Evolutionary conservation across 2,113 vertebrate genomes (phyloP).

Genomic region (Indicator maculatus): DNA sequence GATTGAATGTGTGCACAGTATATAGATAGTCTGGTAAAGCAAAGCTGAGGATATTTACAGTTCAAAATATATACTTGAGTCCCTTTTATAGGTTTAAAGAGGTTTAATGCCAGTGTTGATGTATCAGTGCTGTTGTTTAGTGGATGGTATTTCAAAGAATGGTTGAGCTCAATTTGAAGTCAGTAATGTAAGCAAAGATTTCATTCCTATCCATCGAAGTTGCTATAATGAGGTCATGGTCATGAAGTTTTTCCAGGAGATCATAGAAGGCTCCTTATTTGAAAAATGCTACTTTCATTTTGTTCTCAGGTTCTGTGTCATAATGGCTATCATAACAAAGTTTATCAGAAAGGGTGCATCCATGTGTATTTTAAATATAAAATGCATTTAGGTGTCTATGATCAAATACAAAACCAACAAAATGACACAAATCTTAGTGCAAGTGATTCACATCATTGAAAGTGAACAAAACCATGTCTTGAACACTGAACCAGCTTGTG

Average conservation of each 20-base stretch:
- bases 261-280: background rate
- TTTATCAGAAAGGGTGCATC: background rate
- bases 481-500: background rate
- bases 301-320: background rate
- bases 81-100: background rate
- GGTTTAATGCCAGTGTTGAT: background rate
- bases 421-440: background rate
- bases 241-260: background rate
- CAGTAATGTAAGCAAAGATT: background rate
- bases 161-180: background rate
- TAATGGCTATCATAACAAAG: background rate
- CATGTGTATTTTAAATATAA: background rate
- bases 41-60: background rate
- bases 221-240: background rate
- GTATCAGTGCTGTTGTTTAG: background rate
- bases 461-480: background rate
- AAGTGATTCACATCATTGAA: background rate
- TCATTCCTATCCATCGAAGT: background rate
- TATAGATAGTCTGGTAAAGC: background rate
- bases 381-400: background rate
- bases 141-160: background rate
- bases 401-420: background rate
- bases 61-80: background rate
- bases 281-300: background rate
- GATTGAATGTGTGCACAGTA: background rate